phyloP scores from a whole-genome alignment of 2,888 invertebrate species.

The Philereme vetulata region DNA sequence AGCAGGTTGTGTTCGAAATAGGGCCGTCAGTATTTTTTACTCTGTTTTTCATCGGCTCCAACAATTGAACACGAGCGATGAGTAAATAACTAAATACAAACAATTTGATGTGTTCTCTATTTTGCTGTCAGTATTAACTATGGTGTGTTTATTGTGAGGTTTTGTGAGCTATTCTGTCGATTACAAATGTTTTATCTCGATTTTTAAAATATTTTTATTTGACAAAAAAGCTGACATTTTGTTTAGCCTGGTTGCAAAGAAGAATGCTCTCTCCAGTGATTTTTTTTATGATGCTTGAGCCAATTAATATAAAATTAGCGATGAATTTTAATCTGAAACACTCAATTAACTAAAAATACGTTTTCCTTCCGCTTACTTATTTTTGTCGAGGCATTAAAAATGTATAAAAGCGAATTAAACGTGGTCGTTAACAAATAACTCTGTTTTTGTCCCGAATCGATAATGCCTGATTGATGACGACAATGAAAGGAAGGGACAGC shows the following conservation, averaged over 20 bases:
- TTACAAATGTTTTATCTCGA: constrained; percentile 1
- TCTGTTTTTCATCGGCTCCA: constrained; percentile 42
- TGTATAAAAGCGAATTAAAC: constrained; percentile 11
- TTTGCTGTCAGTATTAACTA: constrained; percentile 31
- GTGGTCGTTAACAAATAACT: constrained; percentile 29
- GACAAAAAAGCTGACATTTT: neutral
- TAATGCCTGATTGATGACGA: constrained; percentile 38
- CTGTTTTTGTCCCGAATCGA: constrained; percentile 32
- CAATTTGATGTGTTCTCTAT: constrained; percentile 47
- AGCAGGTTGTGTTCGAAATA: constrained; percentile 13
- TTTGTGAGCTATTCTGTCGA: neutral
- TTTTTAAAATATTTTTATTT: constrained; percentile 1
- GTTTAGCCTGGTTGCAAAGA: no score
- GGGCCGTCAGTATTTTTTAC: constrained; percentile 20
- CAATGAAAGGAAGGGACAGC: constrained; percentile 30
- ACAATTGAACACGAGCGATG: constrained; percentile 50
- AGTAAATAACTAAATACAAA: constrained; percentile 41
- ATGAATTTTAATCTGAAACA: no score
- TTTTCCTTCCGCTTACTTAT: neutral
- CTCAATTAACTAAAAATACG: no score
- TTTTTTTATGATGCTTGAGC: no score
- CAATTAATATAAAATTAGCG: no score
- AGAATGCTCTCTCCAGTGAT: no score
- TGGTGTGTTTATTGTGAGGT: constrained; percentile 19
- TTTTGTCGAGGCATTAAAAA: neutral